Evolutionary conservation across 2,113 vertebrate species (phyloP).

Genomic region (Sinocyclocheilus anshuiensis): DNA sequence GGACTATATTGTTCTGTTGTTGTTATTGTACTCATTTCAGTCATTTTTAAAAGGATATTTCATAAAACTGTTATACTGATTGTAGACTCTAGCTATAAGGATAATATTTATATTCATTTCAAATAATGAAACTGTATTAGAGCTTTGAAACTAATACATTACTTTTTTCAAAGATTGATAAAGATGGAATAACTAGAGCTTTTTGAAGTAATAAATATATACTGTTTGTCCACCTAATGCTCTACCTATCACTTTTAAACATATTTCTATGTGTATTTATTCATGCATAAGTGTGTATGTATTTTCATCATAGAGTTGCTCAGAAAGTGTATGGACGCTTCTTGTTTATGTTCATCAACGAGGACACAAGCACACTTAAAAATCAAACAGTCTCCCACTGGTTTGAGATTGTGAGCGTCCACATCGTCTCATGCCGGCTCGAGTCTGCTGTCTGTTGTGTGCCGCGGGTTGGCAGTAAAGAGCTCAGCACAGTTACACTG

Average conservation of each 20-base stretch:
- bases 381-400: too few species aligned
- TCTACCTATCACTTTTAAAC: not conserved
- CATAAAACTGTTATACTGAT: not conserved
- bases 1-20: not conserved
- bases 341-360: too few species aligned
- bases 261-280: too few species aligned
- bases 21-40: not conserved
- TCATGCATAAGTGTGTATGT: too few species aligned
- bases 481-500: not conserved
- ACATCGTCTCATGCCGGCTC: too few species aligned
- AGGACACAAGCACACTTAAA: too few species aligned
- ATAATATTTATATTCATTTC: constrained; percentile 21
- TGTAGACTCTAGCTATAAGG: constrained; percentile 7
- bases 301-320: too few species aligned
- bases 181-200: not conserved
- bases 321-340: too few species aligned
- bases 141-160: not conserved
- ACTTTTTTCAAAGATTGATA: too few species aligned
- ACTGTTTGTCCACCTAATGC: not conserved
- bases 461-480: not conserved
- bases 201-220: not conserved
- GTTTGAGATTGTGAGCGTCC: too few species aligned
- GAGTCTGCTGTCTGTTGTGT: not conserved
- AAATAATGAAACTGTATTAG: not conserved
- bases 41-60: not conserved